Conservation (phyloP, 2,888 invertebrate genomes). For the Plagiodera versicolora region DNA sequence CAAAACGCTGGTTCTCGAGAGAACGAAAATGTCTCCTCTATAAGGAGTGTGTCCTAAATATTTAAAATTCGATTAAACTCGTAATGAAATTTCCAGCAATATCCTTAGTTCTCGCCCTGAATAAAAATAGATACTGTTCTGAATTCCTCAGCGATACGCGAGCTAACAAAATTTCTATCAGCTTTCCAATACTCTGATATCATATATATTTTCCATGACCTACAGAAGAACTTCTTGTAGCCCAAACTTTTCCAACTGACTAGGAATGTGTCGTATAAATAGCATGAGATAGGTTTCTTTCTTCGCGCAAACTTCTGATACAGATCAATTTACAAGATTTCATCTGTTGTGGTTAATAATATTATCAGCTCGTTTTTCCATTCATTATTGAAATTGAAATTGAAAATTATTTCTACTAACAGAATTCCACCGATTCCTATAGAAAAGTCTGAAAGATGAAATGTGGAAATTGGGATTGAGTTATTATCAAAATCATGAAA, state of each 20-base stretch:
- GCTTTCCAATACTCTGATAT: conserved; percentile 11
- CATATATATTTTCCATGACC: conserved; percentile 13
- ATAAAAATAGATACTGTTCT: conserved; percentile 20
- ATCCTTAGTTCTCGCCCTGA: conserved; percentile 29
- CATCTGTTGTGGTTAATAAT: background rate
- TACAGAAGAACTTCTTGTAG: conserved; percentile 14
- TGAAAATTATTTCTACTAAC: background rate
- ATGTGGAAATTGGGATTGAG: too few species aligned
- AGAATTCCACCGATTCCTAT: background rate
- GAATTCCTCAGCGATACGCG: background rate
- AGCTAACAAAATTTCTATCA: background rate
- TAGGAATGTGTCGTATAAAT: background rate
- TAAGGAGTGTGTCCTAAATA: conserved; percentile 36
- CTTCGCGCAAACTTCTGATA: background rate
- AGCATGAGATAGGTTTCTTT: background rate
- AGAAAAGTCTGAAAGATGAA: background rate
- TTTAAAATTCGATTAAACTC: conserved; percentile 45
- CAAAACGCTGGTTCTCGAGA: conserved; percentile 30
- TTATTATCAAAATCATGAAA: too few species aligned
- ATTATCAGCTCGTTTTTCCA: background rate
- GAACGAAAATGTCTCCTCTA: conserved; percentile 32
- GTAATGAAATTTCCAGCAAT: conserved; percentile 41
- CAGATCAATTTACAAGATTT: background rate
- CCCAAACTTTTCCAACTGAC: conserved; percentile 13
- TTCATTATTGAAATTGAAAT: background rate